Base-by-base conservation (phyloP, 2,888 invertebrate species). In the Tenthredo distinguenda region DNA sequence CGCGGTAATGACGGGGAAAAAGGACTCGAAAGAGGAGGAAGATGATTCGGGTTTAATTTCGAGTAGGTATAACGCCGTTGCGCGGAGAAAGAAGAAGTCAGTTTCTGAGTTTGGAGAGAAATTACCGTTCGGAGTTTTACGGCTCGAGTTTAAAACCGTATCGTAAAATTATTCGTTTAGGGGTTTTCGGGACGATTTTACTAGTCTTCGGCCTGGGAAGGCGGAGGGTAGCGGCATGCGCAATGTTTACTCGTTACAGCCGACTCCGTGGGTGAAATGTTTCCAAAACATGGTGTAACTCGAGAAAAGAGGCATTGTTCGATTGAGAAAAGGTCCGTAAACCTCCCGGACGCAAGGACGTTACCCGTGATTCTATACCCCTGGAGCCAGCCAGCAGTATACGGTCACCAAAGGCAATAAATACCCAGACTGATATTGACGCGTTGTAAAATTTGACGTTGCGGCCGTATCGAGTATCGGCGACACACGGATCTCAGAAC, bases 241-340 rank as follows among this genome's bases (percentile, higher is more conserved):
- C 71, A 83, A 68, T 83, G 71, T 47, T 71, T 68, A 47, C 71
- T 83, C n/a, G 83, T 43, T 71, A 71, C 83, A 50, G 47, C 15
- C 47, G 31, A 55, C 12, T 50, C n/a, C 31, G 68, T 83, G 21
- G 83, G 47, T 68, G 15, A 31, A 83, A 71, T 83, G 68, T 83
- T 83, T 83, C 50, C 68, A 83, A 83, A 83, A 83, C 83, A 83
- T 83, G 83, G 83, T 83, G 68, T 68, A 83, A 71, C 71, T 83
- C 47, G 65, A 65, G 68, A 83, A 83, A 71, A 47, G 34, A 26
- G 47, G 7, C 68, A 71, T 68, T 68, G 83, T 65, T 37, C 0
- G 50, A 68, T 34, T 31, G 9, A 47, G 83, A 71, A 71, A 31
- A 68, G 83, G 83, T 50, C 10, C 68, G 83, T 83, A 81, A 81